Evolutionary conservation across 2,113 vertebrate genomes (phyloP).

Genomic region (Lanius ludovicianus): DNA sequence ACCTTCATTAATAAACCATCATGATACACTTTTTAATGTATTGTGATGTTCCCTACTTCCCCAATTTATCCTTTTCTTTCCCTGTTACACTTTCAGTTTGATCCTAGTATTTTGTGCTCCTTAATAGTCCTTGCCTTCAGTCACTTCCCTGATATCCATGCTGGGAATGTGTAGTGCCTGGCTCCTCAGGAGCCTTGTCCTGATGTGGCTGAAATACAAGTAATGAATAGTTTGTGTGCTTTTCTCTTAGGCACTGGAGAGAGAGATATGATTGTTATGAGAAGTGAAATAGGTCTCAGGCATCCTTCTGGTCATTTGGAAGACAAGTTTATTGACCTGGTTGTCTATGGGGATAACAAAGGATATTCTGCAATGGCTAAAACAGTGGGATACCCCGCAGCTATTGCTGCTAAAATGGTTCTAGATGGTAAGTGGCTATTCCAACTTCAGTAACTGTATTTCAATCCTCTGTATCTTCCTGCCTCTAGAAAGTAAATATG

Average conservation of each 20-base stretch:
- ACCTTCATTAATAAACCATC: background rate
- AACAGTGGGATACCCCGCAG: constrained; percentile 91
- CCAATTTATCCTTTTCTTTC: background rate
- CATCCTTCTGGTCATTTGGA: constrained; percentile 94
- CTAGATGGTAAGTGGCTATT: constrained; percentile 84
- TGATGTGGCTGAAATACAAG: background rate
- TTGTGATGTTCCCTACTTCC: background rate
- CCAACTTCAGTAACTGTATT: background rate
- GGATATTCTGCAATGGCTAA: constrained; percentile 97
- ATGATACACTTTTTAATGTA: background rate
- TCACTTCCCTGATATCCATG: background rate
- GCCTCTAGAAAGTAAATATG: background rate
- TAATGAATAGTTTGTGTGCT: background rate
- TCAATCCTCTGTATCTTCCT: background rate
- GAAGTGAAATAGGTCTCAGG: constrained; percentile 87
- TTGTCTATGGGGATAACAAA: constrained; percentile 88
- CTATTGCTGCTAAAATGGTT: constrained; percentile 92
- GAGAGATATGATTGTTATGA: constrained; percentile 92
- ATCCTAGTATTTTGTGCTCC: background rate
- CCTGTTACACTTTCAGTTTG: background rate
- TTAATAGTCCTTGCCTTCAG: background rate
- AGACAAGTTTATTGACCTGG: constrained; percentile 86
- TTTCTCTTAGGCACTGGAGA: constrained; percentile 81
- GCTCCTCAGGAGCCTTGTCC: background rate
- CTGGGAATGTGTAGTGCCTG: background rate